phyloP scores from a whole-genome alignment of 2,113 vertebrate species.

The Sylvia atricapilla region DNA sequence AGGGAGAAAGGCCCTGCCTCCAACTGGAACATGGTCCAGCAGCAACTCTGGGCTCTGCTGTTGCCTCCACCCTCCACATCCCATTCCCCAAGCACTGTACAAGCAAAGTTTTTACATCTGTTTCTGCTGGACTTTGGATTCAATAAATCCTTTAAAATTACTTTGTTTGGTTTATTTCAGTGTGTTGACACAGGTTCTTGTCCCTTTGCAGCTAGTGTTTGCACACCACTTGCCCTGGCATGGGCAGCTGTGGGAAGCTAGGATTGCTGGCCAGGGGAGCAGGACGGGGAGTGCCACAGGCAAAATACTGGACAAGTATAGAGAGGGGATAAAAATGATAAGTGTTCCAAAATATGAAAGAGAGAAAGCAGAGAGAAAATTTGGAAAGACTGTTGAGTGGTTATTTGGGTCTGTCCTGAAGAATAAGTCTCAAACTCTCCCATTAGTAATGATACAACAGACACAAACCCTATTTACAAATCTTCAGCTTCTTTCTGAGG shows the following conservation, averaged over 20 bases:
- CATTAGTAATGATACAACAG: not conserved
- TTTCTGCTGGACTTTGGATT: not conserved
- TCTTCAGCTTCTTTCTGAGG: not conserved
- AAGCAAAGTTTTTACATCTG: not conserved
- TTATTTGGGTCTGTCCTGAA: not conserved
- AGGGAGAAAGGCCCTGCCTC: not conserved
- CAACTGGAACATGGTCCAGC: not conserved
- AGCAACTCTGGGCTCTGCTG: rapidly evolving
- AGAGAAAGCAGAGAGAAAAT: not conserved
- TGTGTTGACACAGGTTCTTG: not conserved
- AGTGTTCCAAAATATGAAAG: not conserved
- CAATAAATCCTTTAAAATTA: not conserved
- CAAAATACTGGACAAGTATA: not conserved
- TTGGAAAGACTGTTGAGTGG: not conserved
- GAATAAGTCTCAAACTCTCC: not conserved
- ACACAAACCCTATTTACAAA: not conserved
- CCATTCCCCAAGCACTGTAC: not conserved
- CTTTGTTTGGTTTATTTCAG: not conserved
- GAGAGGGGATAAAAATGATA: not conserved
- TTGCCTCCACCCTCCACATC: not conserved
- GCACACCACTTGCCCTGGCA: not conserved
- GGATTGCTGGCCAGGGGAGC: not conserved
- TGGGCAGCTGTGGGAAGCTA: not conserved
- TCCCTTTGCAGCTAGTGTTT: not conserved
- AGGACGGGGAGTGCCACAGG: not conserved